These are phyloP conservation scores for Trissolcus japonicus DNA, from an alignment of 2,888 invertebrate species.

Conservation along the genomic window DNA sequence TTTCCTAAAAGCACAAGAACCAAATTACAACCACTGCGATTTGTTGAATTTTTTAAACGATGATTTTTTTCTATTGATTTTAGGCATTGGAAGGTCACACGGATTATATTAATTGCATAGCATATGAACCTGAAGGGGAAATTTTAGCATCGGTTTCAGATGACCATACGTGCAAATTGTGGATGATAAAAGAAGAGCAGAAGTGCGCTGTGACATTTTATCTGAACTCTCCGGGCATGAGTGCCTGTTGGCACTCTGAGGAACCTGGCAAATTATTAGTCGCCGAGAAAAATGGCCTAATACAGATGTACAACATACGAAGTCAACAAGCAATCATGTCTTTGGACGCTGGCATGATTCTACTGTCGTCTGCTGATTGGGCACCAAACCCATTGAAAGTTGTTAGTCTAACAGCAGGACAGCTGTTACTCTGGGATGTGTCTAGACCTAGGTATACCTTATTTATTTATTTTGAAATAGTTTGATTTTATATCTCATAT, in stretches of 20 bases:
- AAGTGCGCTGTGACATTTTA: conserved; percentile 80
- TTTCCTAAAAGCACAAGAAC: too few species aligned
- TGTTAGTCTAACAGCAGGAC: conserved; percentile 82
- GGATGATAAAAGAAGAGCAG: conserved; percentile 78
- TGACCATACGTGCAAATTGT: conserved; percentile 85
- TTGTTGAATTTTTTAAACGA: not conserved
- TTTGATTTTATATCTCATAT: too few species aligned
- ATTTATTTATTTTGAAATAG: too few species aligned
- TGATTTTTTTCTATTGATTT: conserved; percentile 18
- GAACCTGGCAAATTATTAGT: conserved; percentile 84
- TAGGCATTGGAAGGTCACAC: conserved; percentile 81
- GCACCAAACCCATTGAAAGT: conserved; percentile 80
- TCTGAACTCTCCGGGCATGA: conserved; percentile 82
- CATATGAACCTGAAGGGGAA: conserved; percentile 83
- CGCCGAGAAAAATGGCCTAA: conserved; percentile 85
- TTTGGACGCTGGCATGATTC: conserved; percentile 80
- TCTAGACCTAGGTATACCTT: conserved; percentile 80
- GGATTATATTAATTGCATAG: conserved; percentile 83
- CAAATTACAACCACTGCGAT: not conserved
- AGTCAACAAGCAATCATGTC: conserved; percentile 83
- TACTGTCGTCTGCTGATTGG: conserved; percentile 85
- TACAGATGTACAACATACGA: conserved; percentile 84
- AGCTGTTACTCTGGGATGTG: conserved; percentile 83
- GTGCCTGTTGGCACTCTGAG: conserved; percentile 83
- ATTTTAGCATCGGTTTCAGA: conserved; percentile 86